Conservation (phyloP, 2,888 invertebrate species). For the Galeruca laticollis region DNA sequence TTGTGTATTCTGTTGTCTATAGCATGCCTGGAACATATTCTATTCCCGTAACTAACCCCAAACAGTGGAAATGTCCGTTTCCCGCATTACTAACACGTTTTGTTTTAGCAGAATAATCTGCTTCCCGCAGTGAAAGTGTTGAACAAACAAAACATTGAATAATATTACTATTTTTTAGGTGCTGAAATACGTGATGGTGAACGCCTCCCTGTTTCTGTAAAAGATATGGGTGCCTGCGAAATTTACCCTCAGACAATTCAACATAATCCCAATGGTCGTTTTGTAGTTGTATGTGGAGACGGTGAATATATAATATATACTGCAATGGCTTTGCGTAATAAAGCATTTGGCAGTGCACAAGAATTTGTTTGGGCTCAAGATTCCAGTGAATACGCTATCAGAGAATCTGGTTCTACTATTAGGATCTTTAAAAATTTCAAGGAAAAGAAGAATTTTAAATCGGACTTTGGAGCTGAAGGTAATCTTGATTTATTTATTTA, state of each 20-base stretch:
- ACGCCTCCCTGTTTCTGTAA: constrained; percentile 91
- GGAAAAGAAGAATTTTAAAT: constrained; percentile 94
- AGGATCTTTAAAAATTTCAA: constrained; percentile 99
- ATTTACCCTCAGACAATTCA: constrained; percentile 98
- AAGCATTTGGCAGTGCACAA: constrained; percentile 97
- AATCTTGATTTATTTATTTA: not conserved
- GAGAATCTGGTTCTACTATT: constrained; percentile 89
- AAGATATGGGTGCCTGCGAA: constrained; percentile 99
- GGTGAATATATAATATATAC: constrained; percentile 99
- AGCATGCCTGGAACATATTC: too few relatives aligned
- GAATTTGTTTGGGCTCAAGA: constrained; percentile 99
- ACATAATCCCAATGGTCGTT: constrained; percentile 97
- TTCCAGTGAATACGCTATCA: constrained; percentile 89
- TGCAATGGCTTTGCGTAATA: constrained; percentile 98
- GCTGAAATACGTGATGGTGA: constrained; percentile 90
- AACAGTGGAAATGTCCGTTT: too few relatives aligned
- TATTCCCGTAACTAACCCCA: too few relatives aligned
- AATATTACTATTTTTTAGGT: constrained; percentile 49
- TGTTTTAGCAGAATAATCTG: too few relatives aligned
- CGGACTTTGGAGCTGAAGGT: constrained; percentile 96
- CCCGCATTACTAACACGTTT: too few relatives aligned
- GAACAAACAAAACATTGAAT: too few relatives aligned
- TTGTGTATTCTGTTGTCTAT: too few relatives aligned
- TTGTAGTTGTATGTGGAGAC: constrained; percentile 97
- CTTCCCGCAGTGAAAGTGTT: too few relatives aligned